These are phyloP conservation scores for Poicephalus meyeri DNA, from an alignment of 2,113 vertebrate genomes.

Conservation along the genomic window DNA sequence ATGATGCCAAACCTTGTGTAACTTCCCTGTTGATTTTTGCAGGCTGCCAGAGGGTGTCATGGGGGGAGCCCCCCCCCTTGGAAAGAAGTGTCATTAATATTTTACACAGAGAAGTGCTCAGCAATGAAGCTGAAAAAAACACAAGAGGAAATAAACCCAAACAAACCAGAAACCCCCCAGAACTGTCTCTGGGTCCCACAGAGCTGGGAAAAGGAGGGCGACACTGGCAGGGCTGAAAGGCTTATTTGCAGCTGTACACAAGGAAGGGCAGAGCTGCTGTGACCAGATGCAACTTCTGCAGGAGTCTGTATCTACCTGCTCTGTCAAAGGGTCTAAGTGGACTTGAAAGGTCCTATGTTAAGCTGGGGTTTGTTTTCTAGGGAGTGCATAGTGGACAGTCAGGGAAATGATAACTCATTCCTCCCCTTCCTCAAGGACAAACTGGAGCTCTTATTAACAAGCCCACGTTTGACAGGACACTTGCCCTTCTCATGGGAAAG, in stretches of 20 bases:
- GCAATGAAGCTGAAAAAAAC: background rate
- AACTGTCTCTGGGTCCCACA: background rate
- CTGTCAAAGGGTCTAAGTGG: background rate
- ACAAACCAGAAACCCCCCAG: background rate
- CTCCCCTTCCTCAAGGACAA: background rate
- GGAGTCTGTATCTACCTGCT: background rate
- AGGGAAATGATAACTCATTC: background rate
- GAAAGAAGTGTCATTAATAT: background rate
- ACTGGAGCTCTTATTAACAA: background rate
- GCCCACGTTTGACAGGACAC: background rate
- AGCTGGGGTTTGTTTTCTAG: background rate
- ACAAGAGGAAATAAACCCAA: background rate
- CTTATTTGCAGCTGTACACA: background rate
- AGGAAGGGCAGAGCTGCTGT: background rate
- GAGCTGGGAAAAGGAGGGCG: background rate
- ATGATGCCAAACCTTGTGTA: background rate
- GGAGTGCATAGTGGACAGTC: background rate
- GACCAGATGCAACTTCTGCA: accelerated
- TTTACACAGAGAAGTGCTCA: background rate
- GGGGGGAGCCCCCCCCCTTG: background rate
- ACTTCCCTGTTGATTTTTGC: background rate
- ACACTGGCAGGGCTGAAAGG: background rate
- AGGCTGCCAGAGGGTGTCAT: background rate
- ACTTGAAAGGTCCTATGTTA: background rate
- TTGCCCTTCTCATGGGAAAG: background rate